Evolutionary conservation across 2,888 invertebrate genomes (phyloP).

Genomic region (Pantelozetes paolii): DNA sequence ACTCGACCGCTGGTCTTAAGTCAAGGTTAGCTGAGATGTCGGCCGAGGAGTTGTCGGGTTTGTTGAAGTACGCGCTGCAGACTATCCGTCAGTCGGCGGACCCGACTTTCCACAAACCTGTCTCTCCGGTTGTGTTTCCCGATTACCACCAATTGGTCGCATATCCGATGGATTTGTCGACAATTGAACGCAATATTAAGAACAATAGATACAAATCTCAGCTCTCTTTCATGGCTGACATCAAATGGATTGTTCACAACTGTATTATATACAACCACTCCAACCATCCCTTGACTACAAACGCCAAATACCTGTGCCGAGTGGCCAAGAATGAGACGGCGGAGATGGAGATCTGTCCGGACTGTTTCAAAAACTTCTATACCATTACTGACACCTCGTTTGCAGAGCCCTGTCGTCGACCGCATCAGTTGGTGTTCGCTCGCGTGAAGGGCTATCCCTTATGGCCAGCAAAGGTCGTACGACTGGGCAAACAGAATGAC

Average conservation of each 20-base stretch:
- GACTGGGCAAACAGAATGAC: constrained; percentile 60
- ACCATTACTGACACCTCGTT: constrained; percentile 19
- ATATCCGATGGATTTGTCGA: constrained; percentile 77
- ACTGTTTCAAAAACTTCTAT: constrained; percentile 83
- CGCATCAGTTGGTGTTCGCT: constrained; percentile 56
- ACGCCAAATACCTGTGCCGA: constrained; percentile 73
- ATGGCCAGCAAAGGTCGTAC: constrained; percentile 63
- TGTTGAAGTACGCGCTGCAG: constrained; percentile 72
- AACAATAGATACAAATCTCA: constrained; percentile 62
- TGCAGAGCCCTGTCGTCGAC: constrained; percentile 29
- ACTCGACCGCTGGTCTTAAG: not conserved
- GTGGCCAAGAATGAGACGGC: constrained; percentile 80
- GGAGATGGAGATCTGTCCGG: constrained; percentile 88
- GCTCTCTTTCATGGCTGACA: constrained; percentile 57
- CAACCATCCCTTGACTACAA: constrained; percentile 70
- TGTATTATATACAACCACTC: constrained; percentile 83
- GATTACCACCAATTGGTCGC: constrained; percentile 76
- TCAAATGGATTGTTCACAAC: constrained; percentile 90
- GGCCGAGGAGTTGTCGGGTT: constrained; percentile 68
- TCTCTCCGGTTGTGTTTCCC: constrained; percentile 66
- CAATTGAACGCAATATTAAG: constrained; percentile 68
- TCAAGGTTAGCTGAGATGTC: constrained; percentile 65
- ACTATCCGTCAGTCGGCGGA: constrained; percentile 61
- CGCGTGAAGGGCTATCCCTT: constrained; percentile 34
- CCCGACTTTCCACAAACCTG: constrained; percentile 67